Evolutionary conservation across 2,888 invertebrate species (phyloP), one percentile per base, ranked within the genome.

Genomic region (Chelonus formosanus): DNA sequence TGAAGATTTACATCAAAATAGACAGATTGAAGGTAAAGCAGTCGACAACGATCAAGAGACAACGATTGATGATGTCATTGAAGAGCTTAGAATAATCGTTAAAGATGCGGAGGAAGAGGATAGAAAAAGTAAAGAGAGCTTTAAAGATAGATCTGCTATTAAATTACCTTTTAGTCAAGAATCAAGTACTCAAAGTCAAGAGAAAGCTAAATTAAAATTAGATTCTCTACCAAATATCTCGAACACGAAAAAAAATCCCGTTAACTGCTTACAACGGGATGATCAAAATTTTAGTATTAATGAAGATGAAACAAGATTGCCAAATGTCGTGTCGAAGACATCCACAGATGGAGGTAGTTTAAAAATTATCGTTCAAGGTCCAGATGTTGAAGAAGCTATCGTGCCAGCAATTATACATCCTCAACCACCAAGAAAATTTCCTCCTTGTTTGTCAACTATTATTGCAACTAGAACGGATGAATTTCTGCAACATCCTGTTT

Each of bases 11-110:
- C 52, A 35, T 47, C 58, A 53, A 10, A 32, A 36, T 40, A 43
- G 57, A 34, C 6, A 65, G 40, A 45, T 40, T 7, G 72, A 73
- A 32, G 67, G 67, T 48, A 69, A 70, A 68, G 58, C 64, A 48
- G 86, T 86, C 4, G 89, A 90, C 53, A 90, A 90, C 72, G 91
- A 91, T 78, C 91, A 91, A 65, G 92, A 93, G 84, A 92, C 93
- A 0, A 94, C 94, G 3, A 94, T 95, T 69, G 94, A 94, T 75
- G 94, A 94, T 84, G 94, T 94, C 2, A 94, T 95, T 77, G 93
- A 93, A 82, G 94, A 94, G 81, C 84, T 95, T 45, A 88, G 92
- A 71, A 94, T 93, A 75, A 94, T 95, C 69, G 93, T 94, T 1
- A 94, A 92, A 45, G 67, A 67, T 20, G 67, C 64, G 7, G 65